Evolutionary conservation across 1,140 invertebrate genomes (phyloP).

Genomic region (Acromyrmex echinatior): DNA sequence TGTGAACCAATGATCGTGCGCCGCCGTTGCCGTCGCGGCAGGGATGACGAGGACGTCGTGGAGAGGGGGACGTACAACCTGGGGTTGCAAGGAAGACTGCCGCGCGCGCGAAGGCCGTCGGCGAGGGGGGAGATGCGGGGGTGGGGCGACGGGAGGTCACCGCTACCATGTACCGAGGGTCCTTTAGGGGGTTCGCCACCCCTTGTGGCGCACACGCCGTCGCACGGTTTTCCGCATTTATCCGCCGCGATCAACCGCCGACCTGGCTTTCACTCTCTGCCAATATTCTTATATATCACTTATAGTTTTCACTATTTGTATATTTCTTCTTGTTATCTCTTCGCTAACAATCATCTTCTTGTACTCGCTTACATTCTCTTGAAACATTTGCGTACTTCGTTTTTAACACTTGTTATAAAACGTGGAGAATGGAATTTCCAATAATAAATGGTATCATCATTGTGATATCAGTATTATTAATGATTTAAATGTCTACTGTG

Average conservation of each 20-base stretch:
- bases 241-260: slow-evolving; percentile 52
- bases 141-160: slow-evolving; percentile 78
- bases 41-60: slow-evolving; percentile 73
- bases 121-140: slow-evolving; percentile 57
- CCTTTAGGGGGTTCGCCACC: slow-evolving; percentile 82
- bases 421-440: background rate
- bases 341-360: background rate
- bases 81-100: slow-evolving; percentile 73
- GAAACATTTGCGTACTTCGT: background rate
- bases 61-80: slow-evolving; percentile 61
- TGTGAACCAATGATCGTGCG: slow-evolving; percentile 83
- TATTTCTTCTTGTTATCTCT: background rate
- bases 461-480: background rate
- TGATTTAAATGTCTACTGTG: background rate
- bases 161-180: slow-evolving; percentile 74
- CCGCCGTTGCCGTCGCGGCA: slow-evolving; percentile 71
- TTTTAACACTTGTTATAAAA: background rate
- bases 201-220: slow-evolving; percentile 68
- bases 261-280: slow-evolving; percentile 15
- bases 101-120: slow-evolving; percentile 69
- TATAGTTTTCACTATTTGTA: background rate
- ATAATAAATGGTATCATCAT: background rate
- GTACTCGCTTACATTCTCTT: background rate
- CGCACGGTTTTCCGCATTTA: slow-evolving; percentile 68
- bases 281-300: background rate